phyloP scores from a whole-genome alignment of 2,888 invertebrate genomes.

The Synanthedon formicaeformis region DNA sequence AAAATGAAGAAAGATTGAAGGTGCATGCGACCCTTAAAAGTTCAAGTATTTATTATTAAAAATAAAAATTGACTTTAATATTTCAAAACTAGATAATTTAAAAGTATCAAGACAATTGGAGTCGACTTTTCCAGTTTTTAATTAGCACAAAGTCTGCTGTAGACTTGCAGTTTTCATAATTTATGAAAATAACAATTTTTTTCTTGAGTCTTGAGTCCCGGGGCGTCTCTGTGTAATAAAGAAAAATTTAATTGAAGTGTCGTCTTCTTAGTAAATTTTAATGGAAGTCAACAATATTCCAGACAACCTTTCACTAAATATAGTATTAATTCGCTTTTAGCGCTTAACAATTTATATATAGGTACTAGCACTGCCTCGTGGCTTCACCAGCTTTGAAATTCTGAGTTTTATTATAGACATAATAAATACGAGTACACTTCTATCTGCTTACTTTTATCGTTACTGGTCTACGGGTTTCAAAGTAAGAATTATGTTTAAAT shows the following conservation, averaged over 20 bases:
- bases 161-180: conserved; percentile 27
- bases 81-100: neutral
- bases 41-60: neutral
- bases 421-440: no score
- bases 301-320: neutral
- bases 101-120: neutral
- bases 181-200: conserved; percentile 37
- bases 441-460: no score
- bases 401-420: no score
- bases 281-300: conserved; percentile 11
- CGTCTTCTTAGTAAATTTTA: conserved; percentile 22
- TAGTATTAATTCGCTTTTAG: no score
- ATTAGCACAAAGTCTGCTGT: conserved; percentile 28
- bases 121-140: conserved; percentile 14
- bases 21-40: neutral
- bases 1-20: neutral
- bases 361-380: no score
- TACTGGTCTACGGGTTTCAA: no score
- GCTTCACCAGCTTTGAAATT: no score
- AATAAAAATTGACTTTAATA: neutral
- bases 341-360: no score
- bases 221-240: conserved; percentile 21
- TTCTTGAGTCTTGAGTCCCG: conserved; percentile 8
- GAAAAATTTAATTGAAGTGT: conserved; percentile 34
- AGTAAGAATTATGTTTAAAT: no score